These are phyloP conservation scores for Hedychridium roseum DNA, from an alignment of 2,888 invertebrate species.

Conservation along the genomic window DNA sequence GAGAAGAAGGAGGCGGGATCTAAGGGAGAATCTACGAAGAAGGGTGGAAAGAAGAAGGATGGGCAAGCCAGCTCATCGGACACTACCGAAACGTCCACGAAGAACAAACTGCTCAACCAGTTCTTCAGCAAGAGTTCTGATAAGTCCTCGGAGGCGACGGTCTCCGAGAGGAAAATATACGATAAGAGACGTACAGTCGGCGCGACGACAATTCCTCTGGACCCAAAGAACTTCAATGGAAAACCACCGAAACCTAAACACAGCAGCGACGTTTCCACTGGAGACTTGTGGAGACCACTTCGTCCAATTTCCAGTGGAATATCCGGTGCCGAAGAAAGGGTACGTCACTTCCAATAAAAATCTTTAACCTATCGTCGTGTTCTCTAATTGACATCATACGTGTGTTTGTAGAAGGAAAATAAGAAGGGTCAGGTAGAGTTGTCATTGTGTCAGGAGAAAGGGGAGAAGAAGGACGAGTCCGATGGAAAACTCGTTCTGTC, in stretches of 20 bases:
- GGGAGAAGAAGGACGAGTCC: constrained; percentile 70
- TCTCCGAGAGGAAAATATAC: constrained; percentile 65
- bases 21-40: constrained; percentile 48
- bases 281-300: constrained; percentile 76
- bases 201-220: constrained; percentile 74
- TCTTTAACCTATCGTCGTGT: constrained; percentile 2
- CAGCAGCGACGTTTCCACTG: constrained; percentile 69
- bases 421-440: constrained; percentile 75
- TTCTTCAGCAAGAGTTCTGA: constrained; percentile 67
- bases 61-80: constrained; percentile 28
- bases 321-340: constrained; percentile 66
- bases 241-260: constrained; percentile 67
- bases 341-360: constrained; percentile 49
- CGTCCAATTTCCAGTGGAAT: constrained; percentile 74
- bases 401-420: constrained; percentile 69
- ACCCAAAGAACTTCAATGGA: constrained; percentile 71
- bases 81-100: constrained; percentile 59
- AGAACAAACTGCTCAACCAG: constrained; percentile 63
- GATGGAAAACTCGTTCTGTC: constrained; percentile 72
- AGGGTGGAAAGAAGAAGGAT: constrained; percentile 47
- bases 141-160: constrained; percentile 65
- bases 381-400: not conserved
- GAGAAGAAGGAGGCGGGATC: constrained; percentile 56
- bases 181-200: constrained; percentile 74
- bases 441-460: constrained; percentile 71